Percentiles rank a stretch among this genome's conserved stretches.
phyloP scores from a whole-genome alignment of 2,888 invertebrate genomes.

The Sycophila texana region DNA sequence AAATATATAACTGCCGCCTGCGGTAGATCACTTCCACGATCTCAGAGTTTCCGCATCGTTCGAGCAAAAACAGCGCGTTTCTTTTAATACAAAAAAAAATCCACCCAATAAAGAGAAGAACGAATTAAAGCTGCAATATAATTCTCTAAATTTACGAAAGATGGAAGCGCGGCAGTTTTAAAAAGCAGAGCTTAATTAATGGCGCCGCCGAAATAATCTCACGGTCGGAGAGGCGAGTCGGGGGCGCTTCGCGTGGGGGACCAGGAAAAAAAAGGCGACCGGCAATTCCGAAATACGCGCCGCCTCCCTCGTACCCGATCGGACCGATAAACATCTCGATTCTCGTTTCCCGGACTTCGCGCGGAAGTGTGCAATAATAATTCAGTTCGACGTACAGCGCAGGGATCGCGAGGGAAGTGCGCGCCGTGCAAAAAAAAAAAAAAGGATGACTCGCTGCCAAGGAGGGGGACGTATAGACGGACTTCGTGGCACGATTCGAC shows the following conservation, averaged over 20 bases:
- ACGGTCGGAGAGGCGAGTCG: not conserved
- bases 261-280: not conserved
- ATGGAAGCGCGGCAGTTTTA: no score
- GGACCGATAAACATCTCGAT: conserved; percentile 13
- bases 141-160: no score
- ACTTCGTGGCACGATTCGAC: conserved; percentile 8
- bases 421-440: not conserved
- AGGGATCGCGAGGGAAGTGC: not conserved
- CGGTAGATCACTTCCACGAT: not conserved
- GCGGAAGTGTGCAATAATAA: conserved; percentile 23
- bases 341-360: conserved; percentile 21
- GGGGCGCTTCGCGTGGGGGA: not conserved
- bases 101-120: no score
- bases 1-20: not conserved
- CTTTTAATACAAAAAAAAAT: not conserved
- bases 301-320: not conserved
- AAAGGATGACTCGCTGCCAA: not conserved
- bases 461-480: not conserved
- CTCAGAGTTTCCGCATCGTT: not conserved
- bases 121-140: no score
- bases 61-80: not conserved
- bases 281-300: not conserved
- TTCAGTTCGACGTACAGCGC: no score
- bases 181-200: conserved; percentile 19
- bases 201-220: conserved; percentile 6